Evolutionary conservation across 1,140 invertebrate genomes (phyloP).

Genomic region (Psix sp.): DNA sequence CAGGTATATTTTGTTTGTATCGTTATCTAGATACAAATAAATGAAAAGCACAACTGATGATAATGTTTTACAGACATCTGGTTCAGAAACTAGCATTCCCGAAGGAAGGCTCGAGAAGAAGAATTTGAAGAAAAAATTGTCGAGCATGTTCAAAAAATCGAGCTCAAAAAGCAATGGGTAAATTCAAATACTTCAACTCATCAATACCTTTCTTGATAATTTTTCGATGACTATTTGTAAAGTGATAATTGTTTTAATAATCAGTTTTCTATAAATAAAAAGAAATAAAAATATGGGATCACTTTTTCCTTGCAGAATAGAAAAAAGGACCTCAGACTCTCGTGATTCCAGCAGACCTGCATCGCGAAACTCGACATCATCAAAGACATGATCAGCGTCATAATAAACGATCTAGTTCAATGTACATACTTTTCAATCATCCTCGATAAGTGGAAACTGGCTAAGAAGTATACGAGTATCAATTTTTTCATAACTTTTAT

Average conservation of each 20-base stretch:
- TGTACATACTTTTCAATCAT: slow-evolving; percentile 32
- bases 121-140: slow-evolving; percentile 87
- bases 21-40: no score
- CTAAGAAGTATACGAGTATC: background rate
- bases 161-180: slow-evolving; percentile 84
- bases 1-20: slow-evolving; percentile 77
- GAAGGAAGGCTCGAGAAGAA: slow-evolving; percentile 83
- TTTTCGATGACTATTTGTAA: no score
- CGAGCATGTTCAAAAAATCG: slow-evolving; percentile 87
- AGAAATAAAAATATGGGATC: no score
- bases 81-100: slow-evolving; percentile 85
- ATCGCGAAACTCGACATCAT: slow-evolving; percentile 70
- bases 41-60: no score
- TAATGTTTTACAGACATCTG: slow-evolving; percentile 81
- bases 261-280: no score
- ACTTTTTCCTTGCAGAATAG: slow-evolving; percentile 68
- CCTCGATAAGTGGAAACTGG: slow-evolving; percentile 5
- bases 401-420: slow-evolving; percentile 16
- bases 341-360: slow-evolving; percentile 69
- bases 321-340: slow-evolving; percentile 66
- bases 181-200: slow-evolving; percentile 23
- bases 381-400: slow-evolving; percentile 50
- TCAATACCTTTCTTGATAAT: no score
- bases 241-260: no score
- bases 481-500: slow-evolving; percentile 49